Evolutionary conservation across 2,888 invertebrate genomes (phyloP), one percentile per base, ranked within the genome.

Genomic region (Beris chalybata): DNA sequence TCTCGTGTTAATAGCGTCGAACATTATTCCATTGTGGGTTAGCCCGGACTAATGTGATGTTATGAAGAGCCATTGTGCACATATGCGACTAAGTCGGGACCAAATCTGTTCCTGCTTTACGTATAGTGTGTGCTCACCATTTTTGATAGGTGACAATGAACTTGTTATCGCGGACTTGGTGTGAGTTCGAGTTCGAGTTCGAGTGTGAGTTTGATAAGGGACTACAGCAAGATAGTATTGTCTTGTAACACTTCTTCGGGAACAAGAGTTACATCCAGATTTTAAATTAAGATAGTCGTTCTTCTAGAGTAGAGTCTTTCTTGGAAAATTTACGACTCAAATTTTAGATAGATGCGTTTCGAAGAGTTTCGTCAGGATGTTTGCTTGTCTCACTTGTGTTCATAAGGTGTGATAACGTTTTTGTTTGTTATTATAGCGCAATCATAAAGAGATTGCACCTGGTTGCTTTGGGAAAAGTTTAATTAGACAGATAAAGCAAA

Each of bases 111-210:
- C 5, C 29, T 53, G 3, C 12, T 15, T 11, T 15, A 29, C 29
- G 22, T 32, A 13, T 13, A 50, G 50, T 13, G 12, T 12, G 7
- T 7, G 22, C 22, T 22, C 22, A 22, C 22, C 22, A 22, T 1
- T 22, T 22, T 38, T 38, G 38, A 7, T 38, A 38, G 7, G 7
- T 38, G 9, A 38, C 38, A 57, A 57, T 57, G 45, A 56, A 57
- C 57, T 57, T 29, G 57, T 57, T 57, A 57, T 57, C 44, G 45
- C 4, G 29, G 44, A 57, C 44, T 13, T 45, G 22, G 57, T 57
- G 57, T 57, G 45, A 57, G 44, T 15, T 57, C 29, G 29, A 15
- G 43, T n/a, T n/a, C n/a, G n/a, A n/a, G n/a, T n/a, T n/a, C n/a
- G 45, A 57, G 44, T 15, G 45, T n/a, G 29, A 15, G 43, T 15